Evolutionary conservation across 1,140 invertebrate genomes (phyloP).

Genomic region (Cepaea nemoralis): DNA sequence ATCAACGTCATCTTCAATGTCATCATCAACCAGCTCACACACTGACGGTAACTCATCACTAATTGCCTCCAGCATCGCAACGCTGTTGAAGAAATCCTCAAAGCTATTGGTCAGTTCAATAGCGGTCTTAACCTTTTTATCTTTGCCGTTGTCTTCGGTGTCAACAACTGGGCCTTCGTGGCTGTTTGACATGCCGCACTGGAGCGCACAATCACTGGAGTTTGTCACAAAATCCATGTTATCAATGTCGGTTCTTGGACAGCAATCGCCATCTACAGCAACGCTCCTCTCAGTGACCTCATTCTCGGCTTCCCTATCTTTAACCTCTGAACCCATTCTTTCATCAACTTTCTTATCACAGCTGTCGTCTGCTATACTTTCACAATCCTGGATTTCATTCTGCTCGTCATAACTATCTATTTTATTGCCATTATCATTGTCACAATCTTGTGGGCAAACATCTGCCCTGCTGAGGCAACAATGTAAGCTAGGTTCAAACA

Average conservation of each 20-base stretch:
- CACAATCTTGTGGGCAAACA: too few relatives aligned
- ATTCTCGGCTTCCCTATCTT: not conserved
- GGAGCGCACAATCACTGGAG: not conserved
- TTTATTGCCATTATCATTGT: too few relatives aligned
- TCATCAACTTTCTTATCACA: too few relatives aligned
- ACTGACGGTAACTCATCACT: not conserved
- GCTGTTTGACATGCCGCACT: not conserved
- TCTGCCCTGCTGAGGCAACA: not conserved
- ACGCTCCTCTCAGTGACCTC: not conserved
- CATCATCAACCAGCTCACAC: not conserved
- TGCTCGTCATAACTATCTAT: too few relatives aligned
- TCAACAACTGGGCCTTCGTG: not conserved
- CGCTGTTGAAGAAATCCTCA: conserved; percentile 11
- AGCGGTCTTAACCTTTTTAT: not conserved
- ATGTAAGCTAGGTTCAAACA: not conserved
- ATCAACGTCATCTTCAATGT: not conserved
- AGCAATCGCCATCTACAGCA: not conserved
- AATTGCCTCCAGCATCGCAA: not conserved
- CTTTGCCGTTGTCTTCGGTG: not conserved
- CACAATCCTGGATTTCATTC: too few relatives aligned
- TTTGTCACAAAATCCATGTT: not conserved
- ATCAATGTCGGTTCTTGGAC: not conserved
- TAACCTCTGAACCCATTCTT: not conserved
- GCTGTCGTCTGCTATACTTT: too few relatives aligned
- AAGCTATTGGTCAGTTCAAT: not conserved